These are phyloP conservation scores for Melinaea menophilus DNA, from an alignment of 2,888 invertebrate species.

Conservation along the genomic window DNA sequence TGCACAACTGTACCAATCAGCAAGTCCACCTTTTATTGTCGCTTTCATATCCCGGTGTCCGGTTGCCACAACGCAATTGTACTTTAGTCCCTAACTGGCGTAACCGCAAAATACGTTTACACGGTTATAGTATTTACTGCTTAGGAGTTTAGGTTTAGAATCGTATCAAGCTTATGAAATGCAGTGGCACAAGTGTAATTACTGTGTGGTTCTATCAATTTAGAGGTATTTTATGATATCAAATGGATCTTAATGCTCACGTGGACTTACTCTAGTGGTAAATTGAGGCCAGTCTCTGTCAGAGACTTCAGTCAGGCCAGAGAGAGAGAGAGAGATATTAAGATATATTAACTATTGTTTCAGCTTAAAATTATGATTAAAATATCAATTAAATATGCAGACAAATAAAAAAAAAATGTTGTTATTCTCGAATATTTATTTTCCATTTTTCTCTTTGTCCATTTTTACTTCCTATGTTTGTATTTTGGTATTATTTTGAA, in stretches of 20 bases:
- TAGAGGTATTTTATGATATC: constrained; percentile 37
- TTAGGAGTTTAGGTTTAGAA: constrained; percentile 11
- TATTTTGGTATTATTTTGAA: no score
- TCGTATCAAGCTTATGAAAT: constrained; percentile 2
- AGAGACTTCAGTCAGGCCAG: no score
- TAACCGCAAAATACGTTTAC: constrained; percentile 13
- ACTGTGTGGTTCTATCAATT: constrained; percentile 42
- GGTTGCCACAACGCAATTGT: constrained; percentile 69
- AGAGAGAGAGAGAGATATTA: no score
- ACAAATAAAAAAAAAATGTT: no score
- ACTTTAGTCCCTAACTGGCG: constrained; percentile 40
- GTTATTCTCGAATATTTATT: no score
- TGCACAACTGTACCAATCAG: constrained; percentile 60
- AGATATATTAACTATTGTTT: no score
- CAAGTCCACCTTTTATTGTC: constrained; percentile 74
- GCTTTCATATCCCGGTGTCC: constrained; percentile 74
- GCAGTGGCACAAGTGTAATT: constrained; percentile 36
- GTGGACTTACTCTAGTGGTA: constrained; percentile 10
- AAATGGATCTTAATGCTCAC: constrained; percentile 25
- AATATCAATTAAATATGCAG: no score
- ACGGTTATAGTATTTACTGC: constrained; percentile 14
- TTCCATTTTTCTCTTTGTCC: no score
- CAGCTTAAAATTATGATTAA: no score
- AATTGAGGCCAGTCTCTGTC: neutral
- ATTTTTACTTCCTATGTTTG: no score